Base-by-base conservation (phyloP, 1,140 invertebrate genomes). In the Manduca sexta region DNA sequence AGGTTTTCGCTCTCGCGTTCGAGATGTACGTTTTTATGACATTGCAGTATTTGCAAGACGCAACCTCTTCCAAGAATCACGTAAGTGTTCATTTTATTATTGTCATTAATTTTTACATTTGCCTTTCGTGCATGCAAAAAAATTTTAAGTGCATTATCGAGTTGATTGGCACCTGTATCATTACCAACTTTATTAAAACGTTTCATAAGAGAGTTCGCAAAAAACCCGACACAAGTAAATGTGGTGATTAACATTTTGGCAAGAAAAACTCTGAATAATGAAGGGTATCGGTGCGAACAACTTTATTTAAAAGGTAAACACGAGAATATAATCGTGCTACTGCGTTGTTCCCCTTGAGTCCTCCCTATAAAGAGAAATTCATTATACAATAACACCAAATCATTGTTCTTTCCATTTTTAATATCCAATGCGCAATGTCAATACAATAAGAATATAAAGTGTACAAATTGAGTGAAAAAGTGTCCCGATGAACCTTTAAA, bases 391-490 rank as follows among this genome's bases (percentile, higher is more conserved):
- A 48, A 56, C 50, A 52, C 48, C 47, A 60, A 67, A 63, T 63
- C 56, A 53, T 57, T 52, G 51, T 49, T 42, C 17, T 42, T 49
- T 49, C 46, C 41, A 69, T 60, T 55, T 66, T 53, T 52, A 56
- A 59, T 52, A 63, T 60, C 54, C 55, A 41, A 60, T 52, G 45
- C 51, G 48, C 50, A 52, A 56, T 52, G 45, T 52, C 50, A 42
- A 21, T 54, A 56, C 56, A 64, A 62, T 57, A 60, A 67, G 57
- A 67, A 60, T 53, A 49, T 60, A 68, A 68, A 58, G 51, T 50
- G 43, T 61, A 65, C 60, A 70, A 69, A 74, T 72, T 70, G 64
- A 69, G 66, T 70, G 64, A 70, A 72, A 68, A 71, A 71, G 58
- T 74, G 59, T 74, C 59, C 61, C 65, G 68, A 69, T 65, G 63